phyloP scores from a whole-genome alignment of 2,113 vertebrate genomes.

The Genyomyrus donnyi region DNA sequence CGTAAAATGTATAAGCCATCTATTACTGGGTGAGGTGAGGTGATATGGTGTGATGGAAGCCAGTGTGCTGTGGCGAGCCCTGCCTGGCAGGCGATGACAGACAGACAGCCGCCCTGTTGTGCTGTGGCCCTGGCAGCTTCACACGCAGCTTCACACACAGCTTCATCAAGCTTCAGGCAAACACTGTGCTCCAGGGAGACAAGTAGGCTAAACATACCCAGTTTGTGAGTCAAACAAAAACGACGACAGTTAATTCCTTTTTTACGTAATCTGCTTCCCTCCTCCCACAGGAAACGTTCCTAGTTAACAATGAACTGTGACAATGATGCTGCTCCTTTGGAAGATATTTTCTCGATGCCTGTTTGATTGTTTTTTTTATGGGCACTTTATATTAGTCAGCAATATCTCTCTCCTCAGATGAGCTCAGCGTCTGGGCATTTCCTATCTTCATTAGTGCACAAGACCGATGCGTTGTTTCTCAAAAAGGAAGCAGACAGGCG shows the following conservation, averaged over 20 bases:
- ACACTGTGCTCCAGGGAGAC: not conserved
- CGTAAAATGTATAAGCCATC: not conserved
- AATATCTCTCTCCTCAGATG: not conserved
- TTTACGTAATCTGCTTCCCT: not conserved
- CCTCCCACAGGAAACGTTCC: not conserved
- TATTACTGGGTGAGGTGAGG: not conserved
- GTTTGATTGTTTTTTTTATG: not conserved
- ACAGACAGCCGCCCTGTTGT: not conserved
- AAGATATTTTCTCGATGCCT: not conserved
- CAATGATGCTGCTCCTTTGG: slow-evolving; percentile 4
- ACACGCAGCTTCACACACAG: not conserved
- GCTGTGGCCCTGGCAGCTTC: not conserved
- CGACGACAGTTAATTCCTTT: not conserved
- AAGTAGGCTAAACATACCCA: not conserved
- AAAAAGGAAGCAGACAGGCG: not conserved
- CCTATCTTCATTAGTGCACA: not conserved
- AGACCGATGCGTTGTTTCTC: not conserved
- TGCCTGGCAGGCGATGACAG: not conserved
- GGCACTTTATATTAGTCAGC: slow-evolving; percentile 14
- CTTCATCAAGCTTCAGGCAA: not conserved
- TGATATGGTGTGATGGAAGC: not conserved
- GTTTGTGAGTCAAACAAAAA: not conserved
- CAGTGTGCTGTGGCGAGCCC: not conserved
- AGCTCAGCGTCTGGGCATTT: not conserved
- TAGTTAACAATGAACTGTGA: not conserved